These are phyloP conservation scores for Dolichotis patagonum DNA, from an alignment of 2,113 vertebrate genomes.

Conservation along the genomic window DNA sequence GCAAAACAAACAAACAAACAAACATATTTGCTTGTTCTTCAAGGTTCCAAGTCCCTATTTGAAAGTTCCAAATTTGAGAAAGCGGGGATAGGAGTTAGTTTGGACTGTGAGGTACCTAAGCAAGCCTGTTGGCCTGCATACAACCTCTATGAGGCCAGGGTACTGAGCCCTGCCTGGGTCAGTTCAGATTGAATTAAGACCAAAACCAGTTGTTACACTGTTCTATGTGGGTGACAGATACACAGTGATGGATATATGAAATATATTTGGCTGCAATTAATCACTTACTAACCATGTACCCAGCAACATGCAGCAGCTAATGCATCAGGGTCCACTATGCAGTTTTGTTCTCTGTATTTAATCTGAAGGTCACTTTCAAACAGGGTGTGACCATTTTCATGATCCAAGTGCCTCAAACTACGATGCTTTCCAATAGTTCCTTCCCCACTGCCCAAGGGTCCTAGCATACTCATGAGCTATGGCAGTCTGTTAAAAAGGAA, in stretches of 20 bases:
- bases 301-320: fast-evolving
- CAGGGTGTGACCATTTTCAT: neutral
- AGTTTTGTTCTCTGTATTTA: neutral
- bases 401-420: neutral
- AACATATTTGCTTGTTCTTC: neutral
- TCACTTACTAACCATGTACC: neutral
- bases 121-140: neutral
- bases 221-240: neutral
- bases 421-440: neutral
- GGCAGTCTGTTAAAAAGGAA: neutral
- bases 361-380: neutral
- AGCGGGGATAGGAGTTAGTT: neutral
- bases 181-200: neutral
- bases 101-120: neutral
- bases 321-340: fast-evolving
- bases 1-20: neutral
- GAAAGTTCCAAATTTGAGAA: neutral
- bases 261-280: neutral
- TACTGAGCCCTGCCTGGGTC: neutral
- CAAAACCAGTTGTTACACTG: neutral
- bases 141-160: neutral
- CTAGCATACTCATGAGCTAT: neutral
- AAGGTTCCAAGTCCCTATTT: neutral
- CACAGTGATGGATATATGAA: neutral
- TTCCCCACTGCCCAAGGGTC: neutral